Percentiles rank a stretch among this genome's conserved stretches.
These are phyloP conservation scores for Drosophila paranaensis DNA, from an alignment of 2,888 invertebrate species.

Conservation along the genomic window DNA sequence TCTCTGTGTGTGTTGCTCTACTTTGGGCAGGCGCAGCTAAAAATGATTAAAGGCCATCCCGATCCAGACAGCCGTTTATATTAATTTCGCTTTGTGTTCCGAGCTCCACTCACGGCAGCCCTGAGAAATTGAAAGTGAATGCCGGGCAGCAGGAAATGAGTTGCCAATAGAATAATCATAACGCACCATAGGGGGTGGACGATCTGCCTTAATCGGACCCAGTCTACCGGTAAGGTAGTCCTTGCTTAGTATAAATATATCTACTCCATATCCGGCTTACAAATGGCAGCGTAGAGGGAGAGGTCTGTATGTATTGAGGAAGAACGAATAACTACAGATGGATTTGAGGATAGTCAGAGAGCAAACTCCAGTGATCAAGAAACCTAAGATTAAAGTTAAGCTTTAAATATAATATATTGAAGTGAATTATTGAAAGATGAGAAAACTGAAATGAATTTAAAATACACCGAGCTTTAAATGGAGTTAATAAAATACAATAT, in stretches of 20 bases:
- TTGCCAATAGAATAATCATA: constrained; percentile 78
- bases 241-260: neutral
- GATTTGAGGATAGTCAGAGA: neutral
- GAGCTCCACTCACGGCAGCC: constrained; percentile 16
- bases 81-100: constrained; percentile 64
- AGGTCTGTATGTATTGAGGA: neutral
- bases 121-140: constrained; percentile 78
- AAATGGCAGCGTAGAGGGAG: neutral
- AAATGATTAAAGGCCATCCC: constrained; percentile 73
- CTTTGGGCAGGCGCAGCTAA: constrained; percentile 65
- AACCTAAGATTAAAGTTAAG: too few species aligned
- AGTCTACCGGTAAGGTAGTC: constrained; percentile 17
- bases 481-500: too few species aligned
- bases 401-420: too few species aligned
- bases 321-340: too few species aligned
- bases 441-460: too few species aligned
- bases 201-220: constrained; percentile 3
- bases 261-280: constrained; percentile 34
- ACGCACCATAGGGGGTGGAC: constrained; percentile 74
- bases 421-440: too few species aligned
- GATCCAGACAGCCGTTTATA: constrained; percentile 70
- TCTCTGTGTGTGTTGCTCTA: constrained; percentile 54
- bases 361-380: neutral
- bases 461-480: too few species aligned
- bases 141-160: constrained; percentile 74